Conservation (phyloP, 2,113 vertebrate species). For the Arizona elegans region DNA sequence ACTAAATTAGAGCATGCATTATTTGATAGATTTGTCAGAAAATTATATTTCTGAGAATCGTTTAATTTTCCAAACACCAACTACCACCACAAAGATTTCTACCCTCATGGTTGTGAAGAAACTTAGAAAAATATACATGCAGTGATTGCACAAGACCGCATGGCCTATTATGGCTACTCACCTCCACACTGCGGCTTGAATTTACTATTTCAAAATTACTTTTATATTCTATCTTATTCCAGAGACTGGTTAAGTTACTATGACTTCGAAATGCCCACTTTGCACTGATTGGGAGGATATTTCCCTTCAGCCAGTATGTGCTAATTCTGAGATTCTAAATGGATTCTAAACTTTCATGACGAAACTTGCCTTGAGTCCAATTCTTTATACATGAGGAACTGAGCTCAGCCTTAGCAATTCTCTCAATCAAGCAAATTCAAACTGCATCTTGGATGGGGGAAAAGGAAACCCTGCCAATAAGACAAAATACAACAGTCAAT, state of each 20-base stretch:
- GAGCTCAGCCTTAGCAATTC: background rate
- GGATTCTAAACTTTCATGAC: background rate
- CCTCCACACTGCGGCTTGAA: background rate
- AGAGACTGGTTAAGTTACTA: background rate
- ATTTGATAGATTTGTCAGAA: background rate
- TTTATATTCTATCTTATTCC: background rate
- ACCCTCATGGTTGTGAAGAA: background rate
- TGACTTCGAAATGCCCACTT: background rate
- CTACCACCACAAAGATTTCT: background rate
- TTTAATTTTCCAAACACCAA: background rate
- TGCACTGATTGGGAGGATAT: background rate
- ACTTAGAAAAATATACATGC: background rate
- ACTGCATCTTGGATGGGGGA: background rate
- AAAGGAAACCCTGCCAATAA: background rate
- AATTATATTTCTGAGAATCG: background rate
- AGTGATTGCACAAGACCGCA: background rate
- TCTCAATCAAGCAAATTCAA: background rate
- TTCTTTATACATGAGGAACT: background rate
- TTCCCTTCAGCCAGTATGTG: background rate
- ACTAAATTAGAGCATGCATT: background rate
- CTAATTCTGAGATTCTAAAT: background rate
- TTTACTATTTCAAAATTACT: background rate
- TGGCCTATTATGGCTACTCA: background rate
- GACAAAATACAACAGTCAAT: background rate
- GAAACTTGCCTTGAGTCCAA: background rate